Evolutionary conservation across 2,888 invertebrate genomes (phyloP), one percentile per base, ranked within the genome.

Genomic region (Polyommatus iphigenia): DNA sequence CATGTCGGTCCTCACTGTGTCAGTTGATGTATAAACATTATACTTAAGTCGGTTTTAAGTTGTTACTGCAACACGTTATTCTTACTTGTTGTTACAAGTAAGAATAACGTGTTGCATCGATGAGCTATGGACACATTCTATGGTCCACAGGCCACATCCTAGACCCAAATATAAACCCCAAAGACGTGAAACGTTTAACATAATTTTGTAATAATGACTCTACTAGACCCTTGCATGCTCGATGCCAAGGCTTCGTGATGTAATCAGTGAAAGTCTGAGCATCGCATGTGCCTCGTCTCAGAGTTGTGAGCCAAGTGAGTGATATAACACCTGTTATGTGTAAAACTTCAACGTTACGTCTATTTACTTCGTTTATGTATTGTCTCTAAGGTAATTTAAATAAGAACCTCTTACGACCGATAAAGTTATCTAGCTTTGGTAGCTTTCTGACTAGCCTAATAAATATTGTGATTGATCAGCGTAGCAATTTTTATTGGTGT

Each of bases 181-280:
- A 36, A 20, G 24, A 20, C 13, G 62, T 10, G 62, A 20, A 20
- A 62, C 62, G 62, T 24, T 62, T 62, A 62, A 24, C 24, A 75
- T 50, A 18, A 59, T 78, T 72, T 73, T 73, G 72, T 36, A 73
- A 73, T 59, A 73, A 73, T 59, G 72, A 59, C 36, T 72, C 15
- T 29, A 79, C 15, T 29, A 79, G 79, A 80, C 79, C 80, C 78
- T 79, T 79, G 75, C 78, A 84, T 83, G 83, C 81, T 83, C 82
- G 85, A 87, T 87, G 88, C 88, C 93, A 92, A 92, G 92, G 93
- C 87, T 86, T 83, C 79, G 79, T 92, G 91, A 90, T 87, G 92
- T 90, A 93, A 92, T 80, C 78, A 82, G 93, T 90, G 93, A 93
- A 93, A 93, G 93, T 92, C 80, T 59, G 78, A 79, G 81, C 78